Conservation (phyloP, 30 jellyfish, hydroid and myxozoan species). For the Phacellophora camtschatica region DNA sequence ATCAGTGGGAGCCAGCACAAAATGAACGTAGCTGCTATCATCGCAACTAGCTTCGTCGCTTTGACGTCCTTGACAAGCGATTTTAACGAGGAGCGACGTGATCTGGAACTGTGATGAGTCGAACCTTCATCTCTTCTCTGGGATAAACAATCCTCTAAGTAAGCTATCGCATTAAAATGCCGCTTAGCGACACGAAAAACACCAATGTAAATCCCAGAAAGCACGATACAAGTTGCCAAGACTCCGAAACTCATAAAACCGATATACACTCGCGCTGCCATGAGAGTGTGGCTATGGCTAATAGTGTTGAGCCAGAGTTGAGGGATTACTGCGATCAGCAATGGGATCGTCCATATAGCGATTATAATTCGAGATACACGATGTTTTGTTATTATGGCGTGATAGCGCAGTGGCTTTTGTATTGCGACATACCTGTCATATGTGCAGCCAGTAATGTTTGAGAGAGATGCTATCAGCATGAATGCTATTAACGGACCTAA, state of each 20-base stretch:
- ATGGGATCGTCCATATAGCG: slow-evolving; percentile 56
- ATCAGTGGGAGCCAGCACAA: slow-evolving; percentile 75
- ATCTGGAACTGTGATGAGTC: background rate
- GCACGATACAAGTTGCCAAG: slow-evolving; percentile 23
- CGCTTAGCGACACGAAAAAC: slow-evolving; percentile 59
- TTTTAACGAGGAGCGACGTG: slow-evolving; percentile 54
- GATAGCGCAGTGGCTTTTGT: slow-evolving; percentile 72
- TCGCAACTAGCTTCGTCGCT: slow-evolving; percentile 74
- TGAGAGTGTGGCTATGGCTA: background rate
- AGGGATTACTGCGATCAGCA: slow-evolving; percentile 36
- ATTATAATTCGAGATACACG: slow-evolving; percentile 16
- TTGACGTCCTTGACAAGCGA: slow-evolving; percentile 70
- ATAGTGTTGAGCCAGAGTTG: slow-evolving; percentile 22
- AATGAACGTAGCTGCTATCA: slow-evolving; percentile 35
- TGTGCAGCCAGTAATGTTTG: slow-evolving; percentile 70
- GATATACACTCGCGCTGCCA: background rate
- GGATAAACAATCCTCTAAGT: slow-evolving; percentile 18
- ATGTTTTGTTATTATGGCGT: slow-evolving; percentile 42
- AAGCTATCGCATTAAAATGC: slow-evolving; percentile 66
- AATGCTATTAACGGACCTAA: slow-evolving; percentile 57
- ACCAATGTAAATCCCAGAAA: slow-evolving; percentile 28
- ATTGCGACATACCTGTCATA: slow-evolving; percentile 72
- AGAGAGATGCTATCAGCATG: slow-evolving; percentile 61
- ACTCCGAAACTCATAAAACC: slow-evolving; percentile 58
- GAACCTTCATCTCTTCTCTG: background rate